Evolutionary conservation across 2,113 vertebrate species (phyloP).

Genomic region (Conger conger): DNA sequence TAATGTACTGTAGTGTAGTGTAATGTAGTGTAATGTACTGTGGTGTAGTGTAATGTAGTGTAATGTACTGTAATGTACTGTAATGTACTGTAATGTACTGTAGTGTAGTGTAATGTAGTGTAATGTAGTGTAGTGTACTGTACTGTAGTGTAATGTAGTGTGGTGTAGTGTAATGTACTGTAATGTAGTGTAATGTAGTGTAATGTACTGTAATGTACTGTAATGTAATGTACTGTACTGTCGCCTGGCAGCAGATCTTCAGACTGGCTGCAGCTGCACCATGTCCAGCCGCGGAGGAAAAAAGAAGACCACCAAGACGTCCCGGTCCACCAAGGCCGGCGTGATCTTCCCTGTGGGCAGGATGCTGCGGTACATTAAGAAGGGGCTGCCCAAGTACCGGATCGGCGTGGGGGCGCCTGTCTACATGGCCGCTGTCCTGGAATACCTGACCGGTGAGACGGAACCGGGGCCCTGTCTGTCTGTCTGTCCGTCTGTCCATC

Average conservation of each 20-base stretch:
- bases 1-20: too few species aligned
- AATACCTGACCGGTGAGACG: constrained; percentile 92
- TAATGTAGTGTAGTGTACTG: too few species aligned
- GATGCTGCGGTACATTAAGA: constrained; percentile 95
- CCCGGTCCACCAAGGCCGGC: constrained; percentile 90
- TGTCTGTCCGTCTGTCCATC: not conserved
- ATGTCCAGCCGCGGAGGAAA: constrained; percentile 97
- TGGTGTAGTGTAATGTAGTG: too few species aligned
- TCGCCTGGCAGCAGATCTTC: constrained; percentile 39
- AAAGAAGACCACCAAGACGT: constrained; percentile 95
- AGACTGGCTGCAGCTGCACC: constrained; percentile 45
- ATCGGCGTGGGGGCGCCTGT: constrained; percentile 95
- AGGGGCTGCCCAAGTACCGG: constrained; percentile 90
- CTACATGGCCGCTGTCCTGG: constrained; percentile 95
- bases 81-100: too few species aligned
- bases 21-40: too few species aligned
- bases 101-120: too few species aligned
- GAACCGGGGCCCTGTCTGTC: not conserved
- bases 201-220: too few species aligned
- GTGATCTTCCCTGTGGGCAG: constrained; percentile 98
- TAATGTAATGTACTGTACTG: too few species aligned
- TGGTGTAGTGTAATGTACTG: too few species aligned
- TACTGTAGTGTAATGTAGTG: too few species aligned
- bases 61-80: too few species aligned
- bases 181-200: too few species aligned